A percentile compares a stretch with the other conserved stretches of the same genome.
Conservation (phyloP, 2,797 vertebrate genomes). For the Sciaenops ocellatus region DNA sequence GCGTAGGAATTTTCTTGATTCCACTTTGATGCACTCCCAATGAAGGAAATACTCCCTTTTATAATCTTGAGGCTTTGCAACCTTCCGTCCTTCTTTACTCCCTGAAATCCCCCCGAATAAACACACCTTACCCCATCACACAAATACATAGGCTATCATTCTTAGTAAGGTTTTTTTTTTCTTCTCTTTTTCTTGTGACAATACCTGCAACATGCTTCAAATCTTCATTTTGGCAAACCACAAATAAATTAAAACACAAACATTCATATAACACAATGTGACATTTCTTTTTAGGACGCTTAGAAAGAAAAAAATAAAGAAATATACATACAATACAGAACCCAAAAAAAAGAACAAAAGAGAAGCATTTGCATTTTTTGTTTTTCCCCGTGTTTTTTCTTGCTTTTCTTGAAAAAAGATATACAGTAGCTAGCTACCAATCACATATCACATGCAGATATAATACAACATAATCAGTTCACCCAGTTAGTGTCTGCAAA, state of each 20-base stretch:
- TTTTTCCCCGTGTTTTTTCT: slow-evolving; percentile 73
- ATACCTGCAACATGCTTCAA: slow-evolving; percentile 85
- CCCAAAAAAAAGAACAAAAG: slow-evolving; percentile 66
- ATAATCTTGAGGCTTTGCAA: slow-evolving; percentile 71
- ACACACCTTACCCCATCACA: slow-evolving; percentile 72
- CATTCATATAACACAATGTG: slow-evolving; percentile 85
- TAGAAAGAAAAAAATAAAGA: slow-evolving; percentile 69
- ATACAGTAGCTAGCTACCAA: slow-evolving; percentile 88
- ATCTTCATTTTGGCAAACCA: slow-evolving; percentile 89
- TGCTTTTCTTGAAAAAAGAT: slow-evolving; percentile 84
- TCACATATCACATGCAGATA: slow-evolving; percentile 91
- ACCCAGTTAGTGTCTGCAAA: slow-evolving; percentile 88
- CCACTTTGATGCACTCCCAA: slow-evolving; percentile 49
- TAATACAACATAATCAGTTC: slow-evolving; percentile 90
- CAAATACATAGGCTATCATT: slow-evolving; percentile 78
- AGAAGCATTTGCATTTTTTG: slow-evolving; percentile 81
- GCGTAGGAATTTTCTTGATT: slow-evolving; percentile 52
- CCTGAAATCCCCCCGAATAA: slow-evolving; percentile 57
- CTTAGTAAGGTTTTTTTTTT: slow-evolving; percentile 68
- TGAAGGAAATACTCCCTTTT: slow-evolving; percentile 50
- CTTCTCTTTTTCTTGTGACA: slow-evolving; percentile 80
- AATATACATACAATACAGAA: slow-evolving; percentile 76
- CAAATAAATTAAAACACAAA: slow-evolving; percentile 89
- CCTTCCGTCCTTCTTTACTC: slow-evolving; percentile 57
- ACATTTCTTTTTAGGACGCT: slow-evolving; percentile 80